Evolutionary conservation across 2,113 vertebrate species (phyloP).

Genomic region (Cryptomyrus ogoouensis): DNA sequence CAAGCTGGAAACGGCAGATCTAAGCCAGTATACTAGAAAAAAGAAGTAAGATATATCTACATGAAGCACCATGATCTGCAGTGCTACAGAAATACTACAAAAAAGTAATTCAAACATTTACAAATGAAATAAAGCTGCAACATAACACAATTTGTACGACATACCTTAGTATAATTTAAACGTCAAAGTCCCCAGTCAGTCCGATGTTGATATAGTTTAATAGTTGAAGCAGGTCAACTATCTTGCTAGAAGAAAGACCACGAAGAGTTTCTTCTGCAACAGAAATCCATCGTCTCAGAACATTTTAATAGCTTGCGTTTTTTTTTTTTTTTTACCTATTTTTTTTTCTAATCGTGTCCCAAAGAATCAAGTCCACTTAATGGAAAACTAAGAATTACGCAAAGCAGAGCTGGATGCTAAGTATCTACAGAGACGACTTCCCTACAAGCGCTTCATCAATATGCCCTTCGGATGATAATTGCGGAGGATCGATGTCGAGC

Average conservation of each 20-base stretch:
- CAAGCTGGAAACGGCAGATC: background rate
- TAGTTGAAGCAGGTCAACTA: slow-evolving; percentile 4
- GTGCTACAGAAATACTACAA: background rate
- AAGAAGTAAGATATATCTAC: background rate
- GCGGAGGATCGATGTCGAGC: slow-evolving; percentile 33
- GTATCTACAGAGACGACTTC: background rate
- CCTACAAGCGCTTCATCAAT: slow-evolving; percentile 24
- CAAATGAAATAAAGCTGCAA: background rate
- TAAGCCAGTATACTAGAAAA: background rate
- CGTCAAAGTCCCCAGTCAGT: background rate
- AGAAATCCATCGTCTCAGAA: slow-evolving; percentile 41
- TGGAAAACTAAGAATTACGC: slow-evolving; percentile 30
- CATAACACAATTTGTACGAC: background rate
- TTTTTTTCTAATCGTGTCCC: slow-evolving; percentile 6
- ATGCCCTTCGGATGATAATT: slow-evolving; percentile 27
- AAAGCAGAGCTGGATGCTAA: background rate
- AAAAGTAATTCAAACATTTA: background rate
- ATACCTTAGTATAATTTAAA: background rate
- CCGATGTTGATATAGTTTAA: background rate
- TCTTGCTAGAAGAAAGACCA: slow-evolving; percentile 21
- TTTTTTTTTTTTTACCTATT: background rate
- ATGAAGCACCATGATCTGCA: background rate
- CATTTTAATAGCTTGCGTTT: slow-evolving; percentile 33
- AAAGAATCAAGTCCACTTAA: slow-evolving; percentile 35
- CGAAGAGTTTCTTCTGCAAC: slow-evolving; percentile 27